Evolutionary conservation across 2,797 vertebrate genomes (phyloP).

Genomic region (Platyrinchus mystaceus): DNA sequence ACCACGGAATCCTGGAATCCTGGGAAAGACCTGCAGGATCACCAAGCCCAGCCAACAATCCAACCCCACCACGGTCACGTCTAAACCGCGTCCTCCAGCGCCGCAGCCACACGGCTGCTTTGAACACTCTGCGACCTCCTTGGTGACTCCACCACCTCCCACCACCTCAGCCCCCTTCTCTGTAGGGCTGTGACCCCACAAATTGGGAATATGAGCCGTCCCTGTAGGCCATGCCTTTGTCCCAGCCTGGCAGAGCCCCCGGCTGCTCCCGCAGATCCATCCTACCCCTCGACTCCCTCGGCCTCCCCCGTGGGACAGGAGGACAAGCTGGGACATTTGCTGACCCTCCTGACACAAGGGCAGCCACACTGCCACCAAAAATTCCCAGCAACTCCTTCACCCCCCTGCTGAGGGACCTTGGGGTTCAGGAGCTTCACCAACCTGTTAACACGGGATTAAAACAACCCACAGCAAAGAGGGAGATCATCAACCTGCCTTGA

Average conservation of each 20-base stretch:
- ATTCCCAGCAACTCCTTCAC: not conserved
- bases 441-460: not conserved
- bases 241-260: not conserved
- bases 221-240: accelerated
- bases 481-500: not conserved
- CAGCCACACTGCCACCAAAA: not conserved
- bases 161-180: not conserved
- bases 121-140: not conserved
- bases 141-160: not conserved
- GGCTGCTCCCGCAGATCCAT: not conserved
- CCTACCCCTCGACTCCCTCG: accelerated
- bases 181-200: not conserved
- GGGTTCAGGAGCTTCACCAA: not conserved
- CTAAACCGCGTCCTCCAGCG: accelerated
- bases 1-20: accelerated
- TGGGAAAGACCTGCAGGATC: not conserved
- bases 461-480: not conserved
- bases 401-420: not conserved
- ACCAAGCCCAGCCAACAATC: accelerated
- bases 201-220: accelerated
- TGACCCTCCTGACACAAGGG: not conserved
- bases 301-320: accelerated
- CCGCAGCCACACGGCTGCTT: accelerated
- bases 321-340: not conserved
- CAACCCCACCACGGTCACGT: not conserved